These are phyloP conservation scores for Xenopus borealis DNA, from an alignment of 2,113 vertebrate species.

Conservation along the genomic window DNA sequence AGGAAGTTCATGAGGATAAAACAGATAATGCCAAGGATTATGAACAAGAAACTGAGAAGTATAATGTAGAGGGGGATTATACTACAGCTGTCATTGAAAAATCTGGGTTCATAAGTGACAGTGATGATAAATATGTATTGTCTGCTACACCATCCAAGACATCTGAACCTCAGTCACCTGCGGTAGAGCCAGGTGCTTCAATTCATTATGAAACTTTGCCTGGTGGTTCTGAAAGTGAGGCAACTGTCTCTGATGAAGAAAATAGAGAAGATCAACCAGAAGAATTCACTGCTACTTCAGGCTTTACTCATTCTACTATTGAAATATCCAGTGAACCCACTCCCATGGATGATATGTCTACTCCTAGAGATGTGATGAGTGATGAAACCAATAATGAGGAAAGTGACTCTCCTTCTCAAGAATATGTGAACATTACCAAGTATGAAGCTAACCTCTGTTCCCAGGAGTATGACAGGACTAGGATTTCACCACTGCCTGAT, in stretches of 20 bases:
- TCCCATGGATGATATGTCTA: conserved; percentile 91
- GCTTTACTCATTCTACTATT: conserved; percentile 86
- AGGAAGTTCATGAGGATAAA: conserved; percentile 64
- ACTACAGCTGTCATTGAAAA: conserved; percentile 67
- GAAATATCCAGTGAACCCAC: conserved; percentile 92
- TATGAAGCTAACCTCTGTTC: conserved; percentile 67
- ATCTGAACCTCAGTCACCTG: conserved; percentile 74
- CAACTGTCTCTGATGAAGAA: conserved; percentile 86
- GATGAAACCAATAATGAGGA: conserved; percentile 89
- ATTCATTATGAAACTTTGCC: conserved; percentile 86
- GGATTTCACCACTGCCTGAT: conserved; percentile 67
- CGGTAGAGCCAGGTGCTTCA: conserved; percentile 67
- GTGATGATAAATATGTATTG: conserved; percentile 61
- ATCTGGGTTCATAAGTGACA: conserved; percentile 59
- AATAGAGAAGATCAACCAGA: conserved; percentile 81
- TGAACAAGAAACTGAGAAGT: conserved; percentile 61
- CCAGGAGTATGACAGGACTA: conserved; percentile 69
- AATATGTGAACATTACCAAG: conserved; percentile 71
- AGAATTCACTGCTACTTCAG: conserved; percentile 83
- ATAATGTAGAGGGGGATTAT: conserved; percentile 59
- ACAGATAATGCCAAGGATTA: conserved; percentile 60
- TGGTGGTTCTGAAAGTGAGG: conserved; percentile 78
- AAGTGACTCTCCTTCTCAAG: conserved; percentile 81
- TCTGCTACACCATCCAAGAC: conserved; percentile 65
- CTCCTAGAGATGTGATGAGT: conserved; percentile 84